Base-by-base conservation (phyloP, 2,888 invertebrate species). In the Sphaerophoria taeniata region DNA sequence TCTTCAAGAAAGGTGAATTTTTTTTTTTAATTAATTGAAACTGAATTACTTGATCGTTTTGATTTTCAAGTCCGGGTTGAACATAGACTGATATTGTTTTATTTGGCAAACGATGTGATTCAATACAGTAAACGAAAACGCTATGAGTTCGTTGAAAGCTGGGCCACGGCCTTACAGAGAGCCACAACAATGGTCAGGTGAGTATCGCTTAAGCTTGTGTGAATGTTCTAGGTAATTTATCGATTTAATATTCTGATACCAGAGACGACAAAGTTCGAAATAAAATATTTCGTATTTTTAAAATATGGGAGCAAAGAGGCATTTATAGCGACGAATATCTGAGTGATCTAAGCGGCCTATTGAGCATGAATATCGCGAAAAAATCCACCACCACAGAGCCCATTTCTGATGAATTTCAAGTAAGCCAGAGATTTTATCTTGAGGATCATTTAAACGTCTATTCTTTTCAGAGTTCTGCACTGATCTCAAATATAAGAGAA, bases 101-200 rank as follows among this genome's bases (percentile, higher is more conserved):
- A 99, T 92, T 93, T 99, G 90, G 98, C 98, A 16, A 99, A 99
- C 92, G 99, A 99, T 94, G 98, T 99, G 71, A 97, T 99, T 88
- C 99, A 99, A 91, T 98, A 98, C 91, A 97, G 98, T 87, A 98
- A 98, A 91, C 94, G 98, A 88, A 98, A 98, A 92, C 96, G 96
- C 84, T 96, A 96, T 90, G 96, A 97, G 88, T 97, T 97, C 92
- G 97, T 97, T 12, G 97, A 97, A 88, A 96, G 97, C 89, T 99
- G 98, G 96, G 97, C 97, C 49, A 96, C 97, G 49, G 96, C 97
- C 77, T 93, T 99, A 70, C 97, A 97, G 91, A 96, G 98, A 90
- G 98, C 98, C 3, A 97, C 97, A 6, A 96, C 97, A 24, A 94
- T 97, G 94, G 97, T 97, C 89, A 93, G 97, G 96, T 96, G 88